phyloP scores from a whole-genome alignment of 2,113 vertebrate genomes.

The Mobula birostris region DNA sequence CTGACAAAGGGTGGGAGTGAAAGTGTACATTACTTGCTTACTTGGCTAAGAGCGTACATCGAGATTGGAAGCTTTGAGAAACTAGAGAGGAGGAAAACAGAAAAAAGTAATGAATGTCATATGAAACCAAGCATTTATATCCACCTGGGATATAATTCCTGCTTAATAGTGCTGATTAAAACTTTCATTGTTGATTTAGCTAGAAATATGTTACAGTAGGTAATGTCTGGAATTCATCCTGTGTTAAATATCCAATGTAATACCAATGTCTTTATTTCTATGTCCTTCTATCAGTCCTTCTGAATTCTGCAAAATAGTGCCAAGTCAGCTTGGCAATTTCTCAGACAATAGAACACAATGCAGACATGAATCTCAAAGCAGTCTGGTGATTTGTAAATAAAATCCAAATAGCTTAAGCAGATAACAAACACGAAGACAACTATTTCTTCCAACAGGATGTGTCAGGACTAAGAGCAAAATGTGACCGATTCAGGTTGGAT shows the following conservation, averaged over 20 bases:
- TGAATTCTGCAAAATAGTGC: neutral
- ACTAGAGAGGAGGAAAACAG: neutral
- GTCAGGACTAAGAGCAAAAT: neutral
- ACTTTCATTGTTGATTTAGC: neutral
- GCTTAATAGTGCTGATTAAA: neutral
- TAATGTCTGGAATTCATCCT: slow-evolving; percentile 18
- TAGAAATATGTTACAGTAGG: slow-evolving; percentile 16
- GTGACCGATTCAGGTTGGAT: neutral
- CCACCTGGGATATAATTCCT: neutral
- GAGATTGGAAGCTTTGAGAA: neutral
- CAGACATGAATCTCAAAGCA: neutral
- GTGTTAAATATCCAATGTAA: neutral
- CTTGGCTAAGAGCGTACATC: neutral
- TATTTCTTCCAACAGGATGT: slow-evolving; percentile 3
- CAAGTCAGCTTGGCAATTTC: neutral
- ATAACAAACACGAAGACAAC: neutral
- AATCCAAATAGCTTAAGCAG: neutral
- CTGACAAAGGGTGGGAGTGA: neutral
- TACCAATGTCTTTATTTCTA: neutral
- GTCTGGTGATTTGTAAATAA: neutral
- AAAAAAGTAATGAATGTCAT: neutral
- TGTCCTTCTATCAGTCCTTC: neutral
- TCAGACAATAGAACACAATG: neutral
- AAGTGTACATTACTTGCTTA: neutral
- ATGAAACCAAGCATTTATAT: neutral